phyloP scores from a whole-genome alignment of 2,888 invertebrate species.

The Spodoptera exigua region DNA sequence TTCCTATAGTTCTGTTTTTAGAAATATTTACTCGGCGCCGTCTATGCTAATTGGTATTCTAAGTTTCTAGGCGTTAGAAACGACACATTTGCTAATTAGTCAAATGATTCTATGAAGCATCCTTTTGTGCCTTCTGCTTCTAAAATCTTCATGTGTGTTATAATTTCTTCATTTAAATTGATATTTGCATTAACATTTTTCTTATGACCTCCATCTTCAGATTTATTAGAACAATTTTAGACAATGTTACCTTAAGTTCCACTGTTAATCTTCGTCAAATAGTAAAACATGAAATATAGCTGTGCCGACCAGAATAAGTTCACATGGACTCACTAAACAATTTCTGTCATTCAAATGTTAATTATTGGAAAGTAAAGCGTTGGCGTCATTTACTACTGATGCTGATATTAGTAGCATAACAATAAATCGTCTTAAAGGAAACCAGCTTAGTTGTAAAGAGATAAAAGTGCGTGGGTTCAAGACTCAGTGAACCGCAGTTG shows the following conservation, averaged over 20 bases:
- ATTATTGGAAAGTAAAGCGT: constrained; percentile 81
- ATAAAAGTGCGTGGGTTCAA: constrained; percentile 85
- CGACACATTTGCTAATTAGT: constrained; percentile 54
- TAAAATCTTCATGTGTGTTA: constrained; percentile 19
- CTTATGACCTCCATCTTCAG: not conserved
- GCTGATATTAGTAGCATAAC: constrained; percentile 82
- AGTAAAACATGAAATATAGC: constrained; percentile 21
- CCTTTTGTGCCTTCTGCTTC: constrained; percentile 29
- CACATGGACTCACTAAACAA: constrained; percentile 50
- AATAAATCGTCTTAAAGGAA: constrained; percentile 84
- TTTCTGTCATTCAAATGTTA: constrained; percentile 75
- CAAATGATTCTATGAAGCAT: constrained; percentile 51
- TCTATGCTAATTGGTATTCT: constrained; percentile 61
- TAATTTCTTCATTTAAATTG: not conserved
- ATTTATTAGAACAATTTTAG: not conserved
- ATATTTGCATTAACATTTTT: not conserved
- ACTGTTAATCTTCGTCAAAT: not conserved
- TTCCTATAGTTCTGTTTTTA: constrained; percentile 66
- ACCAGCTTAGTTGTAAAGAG: constrained; percentile 83
- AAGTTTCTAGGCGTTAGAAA: constrained; percentile 55
- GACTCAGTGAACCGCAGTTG: constrained; percentile 76
- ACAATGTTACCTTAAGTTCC: not conserved
- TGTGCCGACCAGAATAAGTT: constrained; percentile 38
- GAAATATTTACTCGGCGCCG: constrained; percentile 56
- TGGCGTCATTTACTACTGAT: constrained; percentile 77